A percentile compares a stretch with the other conserved stretches of the same genome.
phyloP scores from a whole-genome alignment of 2,888 invertebrate species.

The Cheilosia vernalis region DNA sequence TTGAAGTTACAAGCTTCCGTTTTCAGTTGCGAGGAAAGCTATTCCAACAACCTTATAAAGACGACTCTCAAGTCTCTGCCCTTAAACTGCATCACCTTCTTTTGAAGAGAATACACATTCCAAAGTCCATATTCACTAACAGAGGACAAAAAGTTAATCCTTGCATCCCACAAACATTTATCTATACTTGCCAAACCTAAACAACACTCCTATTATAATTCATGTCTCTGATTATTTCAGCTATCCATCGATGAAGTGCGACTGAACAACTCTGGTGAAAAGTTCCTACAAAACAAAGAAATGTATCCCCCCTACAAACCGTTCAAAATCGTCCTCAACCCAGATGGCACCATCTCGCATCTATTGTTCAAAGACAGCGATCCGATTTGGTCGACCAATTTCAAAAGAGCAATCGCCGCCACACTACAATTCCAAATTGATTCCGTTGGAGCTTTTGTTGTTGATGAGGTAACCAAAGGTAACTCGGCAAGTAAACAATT shows the following conservation, averaged over 20 bases:
- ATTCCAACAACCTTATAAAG: too few species aligned
- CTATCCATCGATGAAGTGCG: slow-evolving; percentile 83
- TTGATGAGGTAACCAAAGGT: slow-evolving; percentile 81
- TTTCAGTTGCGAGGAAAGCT: too few species aligned
- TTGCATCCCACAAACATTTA: too few species aligned
- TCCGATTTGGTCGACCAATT: slow-evolving; percentile 87
- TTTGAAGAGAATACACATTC: too few species aligned
- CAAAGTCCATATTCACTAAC: too few species aligned
- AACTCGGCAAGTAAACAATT: slow-evolving; percentile 66
- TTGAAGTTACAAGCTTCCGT: too few species aligned
- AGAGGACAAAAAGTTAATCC: too few species aligned
- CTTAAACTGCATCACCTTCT: too few species aligned
- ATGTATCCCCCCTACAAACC: slow-evolving; percentile 83
- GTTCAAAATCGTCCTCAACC: slow-evolving; percentile 81
- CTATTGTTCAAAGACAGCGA: slow-evolving; percentile 84
- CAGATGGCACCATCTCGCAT: slow-evolving; percentile 81
- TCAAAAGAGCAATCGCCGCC: slow-evolving; percentile 87
- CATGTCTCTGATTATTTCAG: slow-evolving; percentile 76
- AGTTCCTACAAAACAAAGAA: slow-evolving; percentile 83
- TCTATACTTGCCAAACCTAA: neutral
- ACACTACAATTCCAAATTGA: slow-evolving; percentile 86
- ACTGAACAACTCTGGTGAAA: slow-evolving; percentile 83
- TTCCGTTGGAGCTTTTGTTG: slow-evolving; percentile 83
- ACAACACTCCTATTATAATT: neutral
- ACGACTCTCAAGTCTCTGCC: too few species aligned